Evolutionary conservation across 2,888 invertebrate genomes (phyloP).

Genomic region (Sinhomidia bicolor): DNA sequence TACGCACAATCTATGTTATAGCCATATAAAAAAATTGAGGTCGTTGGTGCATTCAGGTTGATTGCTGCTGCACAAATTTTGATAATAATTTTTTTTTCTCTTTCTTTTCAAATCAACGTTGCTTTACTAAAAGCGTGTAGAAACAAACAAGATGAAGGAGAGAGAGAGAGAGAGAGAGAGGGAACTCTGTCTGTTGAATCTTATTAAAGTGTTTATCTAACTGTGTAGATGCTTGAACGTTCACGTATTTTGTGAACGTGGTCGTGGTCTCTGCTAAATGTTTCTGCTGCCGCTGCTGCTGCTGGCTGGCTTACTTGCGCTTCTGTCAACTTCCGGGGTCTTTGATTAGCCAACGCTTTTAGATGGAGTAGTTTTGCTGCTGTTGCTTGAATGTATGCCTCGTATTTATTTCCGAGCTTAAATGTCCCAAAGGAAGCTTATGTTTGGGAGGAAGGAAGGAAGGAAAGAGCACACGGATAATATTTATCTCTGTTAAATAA

Average conservation of each 20-base stretch:
- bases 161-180: slow-evolving; percentile 43
- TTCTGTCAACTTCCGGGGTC: slow-evolving; percentile 71
- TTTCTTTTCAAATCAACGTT: background rate
- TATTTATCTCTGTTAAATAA: slow-evolving; percentile 12
- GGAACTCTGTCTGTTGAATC: background rate
- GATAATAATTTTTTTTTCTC: background rate
- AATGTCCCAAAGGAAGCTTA: slow-evolving; percentile 30
- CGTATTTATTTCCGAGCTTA: slow-evolving; percentile 46
- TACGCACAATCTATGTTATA: slow-evolving; percentile 11
- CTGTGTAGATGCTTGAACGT: background rate
- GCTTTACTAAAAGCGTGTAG: background rate
- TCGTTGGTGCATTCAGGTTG: slow-evolving; percentile 59
- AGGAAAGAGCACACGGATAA: slow-evolving; percentile 38
- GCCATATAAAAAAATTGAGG: slow-evolving; percentile 59
- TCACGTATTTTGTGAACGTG: slow-evolving; percentile 42
- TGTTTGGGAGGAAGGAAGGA: slow-evolving; percentile 19
- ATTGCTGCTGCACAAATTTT: slow-evolving; percentile 51
- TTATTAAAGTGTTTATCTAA: slow-evolving; percentile 16
- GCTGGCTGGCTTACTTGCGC: background rate
- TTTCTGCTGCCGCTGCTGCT: slow-evolving; percentile 7
- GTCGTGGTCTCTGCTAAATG: slow-evolving; percentile 22
- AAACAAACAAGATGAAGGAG: background rate
- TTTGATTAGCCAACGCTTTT: slow-evolving; percentile 64
- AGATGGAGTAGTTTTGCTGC: slow-evolving; percentile 1
- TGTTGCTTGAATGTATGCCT: background rate